Evolutionary conservation across 2,888 invertebrate species (phyloP), one percentile per base, ranked within the genome.

Genomic region (Ectropis crepuscularia): DNA sequence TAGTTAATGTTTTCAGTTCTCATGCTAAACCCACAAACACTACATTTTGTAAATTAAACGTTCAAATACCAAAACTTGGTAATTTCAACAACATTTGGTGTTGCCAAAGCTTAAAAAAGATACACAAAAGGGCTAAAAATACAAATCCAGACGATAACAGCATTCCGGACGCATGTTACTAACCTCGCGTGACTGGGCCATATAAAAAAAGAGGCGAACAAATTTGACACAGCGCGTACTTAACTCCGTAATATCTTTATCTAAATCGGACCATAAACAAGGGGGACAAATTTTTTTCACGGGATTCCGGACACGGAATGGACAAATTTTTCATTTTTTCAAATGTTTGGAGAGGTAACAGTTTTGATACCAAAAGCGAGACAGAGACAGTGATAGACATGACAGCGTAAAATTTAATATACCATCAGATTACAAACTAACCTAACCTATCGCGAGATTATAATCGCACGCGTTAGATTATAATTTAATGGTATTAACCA

Each of bases 181-280:
- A 53, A 37, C 65, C 54, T 90, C 76, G 92, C 92, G 92, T 91
- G 92, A 86, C 87, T 72, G 39, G 67, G 57, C 53, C 65, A 70
- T 85, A 90, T 91, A 89, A 90, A 89, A 86, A 80, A 77, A 76
- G 74, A 67, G 74, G 77, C 85, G 81, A 78, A 80, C 84, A 82
- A 89, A 89, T 90, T 90, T 90, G 90, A 91, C 87, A 86, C 86
- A 86, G 77, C 76, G 76, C 68, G 82, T 83, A 86, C 83, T 88
- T 85, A 87, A 88, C 83, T 83, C 82, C 82, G 51, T 81, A 82
- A 89, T 89, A 89, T 89, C 87, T 89, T 83, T 88, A 90, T 89
- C 88, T 87, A 88, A 90, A 90, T 88, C 84, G 83, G 70, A 71
- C 78, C 79, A 82, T 86, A 85, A 86, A 87, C 81, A 84, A 80